These are phyloP conservation scores for Dioctria rufipes DNA, from an alignment of 2,888 invertebrate species.

Conservation along the genomic window DNA sequence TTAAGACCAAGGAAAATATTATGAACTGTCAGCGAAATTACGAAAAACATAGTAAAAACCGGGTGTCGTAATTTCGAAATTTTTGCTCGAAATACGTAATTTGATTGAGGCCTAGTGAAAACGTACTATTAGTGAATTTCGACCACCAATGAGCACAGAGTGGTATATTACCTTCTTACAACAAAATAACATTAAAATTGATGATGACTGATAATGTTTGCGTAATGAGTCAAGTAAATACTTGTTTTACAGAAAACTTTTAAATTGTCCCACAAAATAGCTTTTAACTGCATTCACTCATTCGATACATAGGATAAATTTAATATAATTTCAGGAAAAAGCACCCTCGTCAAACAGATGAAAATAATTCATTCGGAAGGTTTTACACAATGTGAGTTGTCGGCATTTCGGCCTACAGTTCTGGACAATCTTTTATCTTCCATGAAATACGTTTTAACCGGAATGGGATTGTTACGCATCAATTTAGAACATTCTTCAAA, in stretches of 20 bases:
- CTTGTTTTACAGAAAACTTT: not conserved
- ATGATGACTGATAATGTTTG: too few species aligned
- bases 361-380: constrained; percentile 80
- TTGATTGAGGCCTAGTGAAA: too few species aligned
- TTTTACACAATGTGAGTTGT: constrained; percentile 75
- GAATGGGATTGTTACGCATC: constrained; percentile 77
- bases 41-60: too few species aligned
- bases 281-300: not conserved
- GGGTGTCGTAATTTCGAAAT: too few species aligned
- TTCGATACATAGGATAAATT: not conserved
- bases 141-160: too few species aligned
- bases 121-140: too few species aligned
- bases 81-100: too few species aligned
- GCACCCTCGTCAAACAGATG: constrained; percentile 80
- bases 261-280: not conserved
- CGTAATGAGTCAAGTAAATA: too few species aligned
- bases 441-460: constrained; percentile 79
- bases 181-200: too few species aligned
- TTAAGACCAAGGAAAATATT: too few species aligned
- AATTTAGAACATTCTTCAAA: constrained; percentile 76
- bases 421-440: constrained; percentile 78
- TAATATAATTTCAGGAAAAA: constrained; percentile 72
- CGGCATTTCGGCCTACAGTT: constrained; percentile 77
- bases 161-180: too few species aligned
- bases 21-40: too few species aligned